phyloP scores from a whole-genome alignment of 1,140 invertebrate genomes.

The Agrilus planipennis region DNA sequence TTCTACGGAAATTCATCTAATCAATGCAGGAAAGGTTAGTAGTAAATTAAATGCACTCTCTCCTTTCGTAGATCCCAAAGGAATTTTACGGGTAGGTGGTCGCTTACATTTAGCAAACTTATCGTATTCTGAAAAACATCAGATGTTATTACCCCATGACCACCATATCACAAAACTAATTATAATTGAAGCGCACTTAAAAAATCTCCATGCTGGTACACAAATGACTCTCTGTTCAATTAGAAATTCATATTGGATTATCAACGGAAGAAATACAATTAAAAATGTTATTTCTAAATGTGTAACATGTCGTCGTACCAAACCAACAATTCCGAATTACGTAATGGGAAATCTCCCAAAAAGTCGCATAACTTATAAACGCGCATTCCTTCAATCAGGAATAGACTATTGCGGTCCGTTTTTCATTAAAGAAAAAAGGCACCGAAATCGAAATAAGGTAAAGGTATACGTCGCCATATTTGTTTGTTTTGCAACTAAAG shows the following conservation, averaged over 20 bases:
- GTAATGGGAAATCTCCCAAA: conserved; percentile 30
- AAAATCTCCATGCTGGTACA: conserved; percentile 10
- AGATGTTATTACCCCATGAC: conserved; percentile 14
- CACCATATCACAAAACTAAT: conserved; percentile 15
- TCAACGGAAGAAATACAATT: conserved; percentile 8
- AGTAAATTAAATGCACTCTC: neutral
- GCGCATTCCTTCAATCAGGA: conserved; percentile 20
- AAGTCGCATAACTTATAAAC: conserved; percentile 15
- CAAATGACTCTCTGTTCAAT: conserved; percentile 8
- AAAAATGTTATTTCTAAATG: conserved; percentile 10
- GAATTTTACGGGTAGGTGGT: neutral
- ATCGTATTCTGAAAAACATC: conserved; percentile 11
- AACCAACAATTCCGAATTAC: conserved; percentile 10
- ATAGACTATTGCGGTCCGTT: conserved; percentile 31
- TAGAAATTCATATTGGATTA: conserved; percentile 12
- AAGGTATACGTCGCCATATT: too few species aligned
- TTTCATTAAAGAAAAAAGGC: too few species aligned
- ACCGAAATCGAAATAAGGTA: too few species aligned
- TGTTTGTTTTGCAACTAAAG: too few species aligned
- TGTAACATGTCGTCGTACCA: conserved; percentile 9
- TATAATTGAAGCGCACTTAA: conserved; percentile 11
- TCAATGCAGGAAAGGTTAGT: too few species aligned
- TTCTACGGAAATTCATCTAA: too few species aligned
- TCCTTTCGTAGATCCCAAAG: neutral
- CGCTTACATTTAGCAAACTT: neutral